These are phyloP conservation scores for Sanderia malayensis DNA, from an alignment of 30 jellyfish, hydroid and myxozoan species.

Conservation along the genomic window DNA sequence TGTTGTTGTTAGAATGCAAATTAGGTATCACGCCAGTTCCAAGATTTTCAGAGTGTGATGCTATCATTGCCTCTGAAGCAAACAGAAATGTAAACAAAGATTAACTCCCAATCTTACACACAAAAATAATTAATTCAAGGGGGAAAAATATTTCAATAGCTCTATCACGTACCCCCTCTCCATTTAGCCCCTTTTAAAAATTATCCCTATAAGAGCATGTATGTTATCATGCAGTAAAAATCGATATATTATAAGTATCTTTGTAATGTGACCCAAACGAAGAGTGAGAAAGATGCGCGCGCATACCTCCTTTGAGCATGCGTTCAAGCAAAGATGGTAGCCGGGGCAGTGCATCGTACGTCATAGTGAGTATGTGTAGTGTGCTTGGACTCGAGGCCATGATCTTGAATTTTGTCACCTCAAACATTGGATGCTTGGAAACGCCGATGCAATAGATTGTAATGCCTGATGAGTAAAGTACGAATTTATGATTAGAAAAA, in stretches of 20 bases:
- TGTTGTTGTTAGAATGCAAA: not conserved
- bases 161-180: no score
- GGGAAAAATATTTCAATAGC: no score
- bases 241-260: no score
- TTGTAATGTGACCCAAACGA: no score
- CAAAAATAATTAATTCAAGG: no score
- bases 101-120: no score
- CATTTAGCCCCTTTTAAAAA: no score
- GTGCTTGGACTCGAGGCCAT: conserved; percentile 63
- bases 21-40: conserved; percentile 32
- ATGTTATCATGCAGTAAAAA: no score
- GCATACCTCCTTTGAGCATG: conserved; percentile 56
- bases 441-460: conserved; percentile 44
- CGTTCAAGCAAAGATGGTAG: conserved; percentile 45
- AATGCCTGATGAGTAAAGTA: conserved; percentile 13
- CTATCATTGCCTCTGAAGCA: conserved; percentile 28
- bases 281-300: no score
- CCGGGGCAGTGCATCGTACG: conserved; percentile 38
- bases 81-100: no score
- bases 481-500: no score
- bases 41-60: conserved; percentile 27
- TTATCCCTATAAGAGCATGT: no score
- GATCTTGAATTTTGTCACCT: conserved; percentile 44
- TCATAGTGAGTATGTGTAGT: conserved; percentile 34
- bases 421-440: conserved; percentile 29